A percentile compares a stretch with the other conserved stretches of the same genome.
Conservation (phyloP, 2,797 vertebrate species). For the Petrocephalus schoutedeni region DNA sequence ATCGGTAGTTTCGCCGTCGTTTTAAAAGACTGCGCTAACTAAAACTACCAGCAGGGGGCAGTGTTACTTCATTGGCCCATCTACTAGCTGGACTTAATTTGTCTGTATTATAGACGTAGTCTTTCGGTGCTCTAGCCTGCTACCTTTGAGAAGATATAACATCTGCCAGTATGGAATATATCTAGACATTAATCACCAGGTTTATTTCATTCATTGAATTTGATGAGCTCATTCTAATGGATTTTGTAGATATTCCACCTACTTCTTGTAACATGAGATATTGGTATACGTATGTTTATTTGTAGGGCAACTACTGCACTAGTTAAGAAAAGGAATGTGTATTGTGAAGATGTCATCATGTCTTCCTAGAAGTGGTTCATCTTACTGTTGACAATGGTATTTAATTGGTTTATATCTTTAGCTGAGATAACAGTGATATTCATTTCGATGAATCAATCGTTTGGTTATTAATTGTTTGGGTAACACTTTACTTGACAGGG, state of each 20-base stretch:
- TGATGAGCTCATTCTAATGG: neutral
- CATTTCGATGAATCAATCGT: neutral
- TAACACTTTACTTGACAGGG: too few relatives aligned
- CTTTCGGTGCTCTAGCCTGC: neutral
- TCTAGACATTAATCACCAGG: neutral
- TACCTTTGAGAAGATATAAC: neutral
- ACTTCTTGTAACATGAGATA: neutral
- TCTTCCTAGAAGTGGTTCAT: neutral
- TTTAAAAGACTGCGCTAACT: neutral
- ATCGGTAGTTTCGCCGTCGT: neutral
- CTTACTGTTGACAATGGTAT: neutral
- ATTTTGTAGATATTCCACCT: neutral
- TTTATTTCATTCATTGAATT: neutral
- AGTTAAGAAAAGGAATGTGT: neutral
- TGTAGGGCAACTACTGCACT: neutral
- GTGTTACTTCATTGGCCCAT: neutral
- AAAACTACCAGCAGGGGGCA: neutral
- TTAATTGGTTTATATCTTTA: neutral
- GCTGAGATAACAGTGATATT: neutral
- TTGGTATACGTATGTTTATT: neutral
- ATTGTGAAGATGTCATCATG: neutral
- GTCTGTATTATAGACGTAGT: neutral
- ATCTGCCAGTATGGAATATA: neutral
- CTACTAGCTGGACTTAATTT: neutral
- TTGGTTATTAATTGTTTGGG: neutral